These are phyloP conservation scores for Chironomus riparius DNA, from an alignment of 2,888 invertebrate genomes.

Conservation along the genomic window DNA sequence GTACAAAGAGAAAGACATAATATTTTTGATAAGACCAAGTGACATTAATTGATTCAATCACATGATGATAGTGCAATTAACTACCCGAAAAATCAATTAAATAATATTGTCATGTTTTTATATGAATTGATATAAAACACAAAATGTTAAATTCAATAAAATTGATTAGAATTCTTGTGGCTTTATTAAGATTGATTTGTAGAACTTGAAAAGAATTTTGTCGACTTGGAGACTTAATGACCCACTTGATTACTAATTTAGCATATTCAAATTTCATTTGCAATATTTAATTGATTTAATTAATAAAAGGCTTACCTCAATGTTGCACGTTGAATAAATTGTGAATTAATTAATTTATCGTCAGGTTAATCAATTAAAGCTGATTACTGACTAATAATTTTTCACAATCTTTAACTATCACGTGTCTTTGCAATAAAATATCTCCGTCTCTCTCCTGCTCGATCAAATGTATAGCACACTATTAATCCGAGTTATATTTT, in stretches of 20 bases:
- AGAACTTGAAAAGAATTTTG: background rate
- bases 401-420: background rate
- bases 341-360: background rate
- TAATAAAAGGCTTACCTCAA: background rate
- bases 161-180: background rate
- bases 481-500: background rate
- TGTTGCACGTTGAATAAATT: background rate
- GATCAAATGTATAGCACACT: too few relatives aligned
- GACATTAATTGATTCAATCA: conserved; percentile 9
- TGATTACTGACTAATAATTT: background rate
- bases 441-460: too few relatives aligned
- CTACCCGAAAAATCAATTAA: conserved; percentile 4
- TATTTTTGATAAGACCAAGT: background rate
- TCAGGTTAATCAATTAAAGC: background rate
- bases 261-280: too few relatives aligned
- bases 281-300: too few relatives aligned
- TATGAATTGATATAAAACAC: background rate
- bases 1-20: background rate
- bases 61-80: background rate
- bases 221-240: background rate
- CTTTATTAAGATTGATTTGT: conserved; percentile 14
- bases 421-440: background rate
- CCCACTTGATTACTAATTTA: background rate
- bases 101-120: background rate
- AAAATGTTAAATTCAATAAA: too few relatives aligned